Conservation (phyloP, 2,113 vertebrate genomes). For the Cariama cristata region DNA sequence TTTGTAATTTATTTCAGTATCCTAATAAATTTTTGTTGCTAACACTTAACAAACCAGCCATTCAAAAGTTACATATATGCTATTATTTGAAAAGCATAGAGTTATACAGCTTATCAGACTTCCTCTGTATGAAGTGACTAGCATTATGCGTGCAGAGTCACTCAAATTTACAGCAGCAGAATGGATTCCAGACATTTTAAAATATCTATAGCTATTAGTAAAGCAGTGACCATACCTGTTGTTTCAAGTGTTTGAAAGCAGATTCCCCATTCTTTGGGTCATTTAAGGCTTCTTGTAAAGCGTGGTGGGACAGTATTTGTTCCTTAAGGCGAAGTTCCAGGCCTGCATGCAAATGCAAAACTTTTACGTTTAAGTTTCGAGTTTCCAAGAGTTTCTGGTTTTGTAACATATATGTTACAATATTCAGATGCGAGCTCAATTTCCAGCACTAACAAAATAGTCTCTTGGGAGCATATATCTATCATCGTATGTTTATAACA, state of each 20-base stretch:
- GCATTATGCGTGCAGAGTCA: background rate
- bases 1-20: background rate
- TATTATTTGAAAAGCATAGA: background rate
- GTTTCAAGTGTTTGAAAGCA: constrained; percentile 93
- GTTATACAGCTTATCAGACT: background rate
- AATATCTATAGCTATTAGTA: background rate
- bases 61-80: background rate
- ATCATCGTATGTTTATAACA: background rate
- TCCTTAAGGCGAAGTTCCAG: constrained; percentile 77
- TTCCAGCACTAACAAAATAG: background rate
- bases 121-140: background rate
- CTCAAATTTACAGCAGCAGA: background rate
- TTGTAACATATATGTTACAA: background rate
- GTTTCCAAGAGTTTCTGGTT: background rate
- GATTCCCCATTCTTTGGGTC: constrained; percentile 92
- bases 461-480: background rate
- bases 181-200: background rate
- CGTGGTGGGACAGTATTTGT: constrained; percentile 82
- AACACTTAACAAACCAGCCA: background rate
- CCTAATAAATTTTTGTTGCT: background rate
- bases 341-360: constrained; percentile 68
- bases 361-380: background rate
- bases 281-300: constrained; percentile 82
- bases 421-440: background rate
- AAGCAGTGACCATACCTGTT: constrained; percentile 83